These are phyloP conservation scores for Lysandra bellargus DNA, from an alignment of 2,888 invertebrate species.

Conservation along the genomic window DNA sequence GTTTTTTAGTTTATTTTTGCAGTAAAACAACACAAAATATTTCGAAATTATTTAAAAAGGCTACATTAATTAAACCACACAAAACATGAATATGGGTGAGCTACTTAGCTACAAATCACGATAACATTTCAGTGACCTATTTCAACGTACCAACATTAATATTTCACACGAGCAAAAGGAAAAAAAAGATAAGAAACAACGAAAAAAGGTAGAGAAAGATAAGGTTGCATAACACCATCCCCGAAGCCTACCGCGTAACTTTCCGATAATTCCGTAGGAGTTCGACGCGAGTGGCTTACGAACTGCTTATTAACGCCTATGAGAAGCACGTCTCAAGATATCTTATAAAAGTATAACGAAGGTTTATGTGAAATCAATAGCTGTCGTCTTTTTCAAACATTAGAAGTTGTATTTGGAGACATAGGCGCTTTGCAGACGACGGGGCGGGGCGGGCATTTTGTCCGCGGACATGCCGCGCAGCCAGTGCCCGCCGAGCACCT, in stretches of 20 bases:
- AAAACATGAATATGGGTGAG: background rate
- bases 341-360: conserved; percentile 13
- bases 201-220: conserved; percentile 19
- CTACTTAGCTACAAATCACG: background rate
- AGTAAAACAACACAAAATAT: no score
- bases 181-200: conserved; percentile 3
- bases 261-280: conserved; percentile 46
- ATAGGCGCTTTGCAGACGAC: no score
- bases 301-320: conserved; percentile 41
- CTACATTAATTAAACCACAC: no score
- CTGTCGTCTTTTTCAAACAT: conserved; percentile 2
- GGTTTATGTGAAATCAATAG: conserved; percentile 9
- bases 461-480: no score
- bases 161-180: background rate
- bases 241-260: conserved; percentile 39
- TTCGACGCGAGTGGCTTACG: conserved; percentile 45
- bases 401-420: background rate
- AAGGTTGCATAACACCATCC: conserved; percentile 31
- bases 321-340: background rate
- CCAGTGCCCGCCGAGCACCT: no score
- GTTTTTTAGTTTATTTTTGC: no score
- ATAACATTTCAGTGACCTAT: background rate
- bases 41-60: no score
- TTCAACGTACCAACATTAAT: background rate
- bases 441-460: no score